A percentile compares a stretch with the other conserved stretches of the same genome.
Conservation (phyloP, 1,140 invertebrate species). For the Halictus rubicundus region DNA sequence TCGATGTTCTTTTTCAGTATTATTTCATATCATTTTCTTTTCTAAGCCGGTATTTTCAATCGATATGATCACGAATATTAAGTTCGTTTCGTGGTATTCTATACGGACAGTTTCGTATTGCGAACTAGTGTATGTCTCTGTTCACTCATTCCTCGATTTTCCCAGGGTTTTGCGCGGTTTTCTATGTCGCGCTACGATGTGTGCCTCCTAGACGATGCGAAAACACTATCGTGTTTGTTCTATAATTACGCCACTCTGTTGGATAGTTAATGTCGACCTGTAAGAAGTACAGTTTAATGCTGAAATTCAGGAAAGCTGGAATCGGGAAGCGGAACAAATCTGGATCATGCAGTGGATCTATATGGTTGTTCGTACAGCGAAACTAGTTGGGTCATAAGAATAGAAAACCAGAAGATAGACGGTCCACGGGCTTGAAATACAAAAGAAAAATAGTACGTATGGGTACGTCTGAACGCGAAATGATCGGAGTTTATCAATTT, state of each 20-base stretch:
- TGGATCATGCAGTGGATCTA: conserved; percentile 53
- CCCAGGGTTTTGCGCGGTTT: conserved; percentile 38
- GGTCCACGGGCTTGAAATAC: not conserved
- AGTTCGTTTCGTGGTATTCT: conserved; percentile 31
- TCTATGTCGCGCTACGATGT: conserved; percentile 13
- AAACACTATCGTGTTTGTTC: conserved; percentile 35
- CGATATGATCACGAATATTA: conserved; percentile 32
- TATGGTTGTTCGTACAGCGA: conserved; percentile 15
- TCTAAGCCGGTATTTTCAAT: conserved; percentile 18
- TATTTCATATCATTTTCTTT: not conserved
- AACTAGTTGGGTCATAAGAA: not conserved
- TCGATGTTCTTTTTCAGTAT: conserved; percentile 7
- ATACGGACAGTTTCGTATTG: conserved; percentile 22
- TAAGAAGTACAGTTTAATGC: conserved; percentile 79
- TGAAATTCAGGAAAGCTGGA: conserved; percentile 62
- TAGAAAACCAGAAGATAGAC: not conserved
- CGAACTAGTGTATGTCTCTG: not conserved
- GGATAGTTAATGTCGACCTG: conserved; percentile 74
- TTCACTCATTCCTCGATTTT: conserved; percentile 49
- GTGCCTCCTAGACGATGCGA: conserved; percentile 44
- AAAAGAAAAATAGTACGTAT: conserved; percentile 7
- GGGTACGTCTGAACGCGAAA: not conserved
- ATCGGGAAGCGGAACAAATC: conserved; percentile 25
- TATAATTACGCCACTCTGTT: conserved; percentile 61
- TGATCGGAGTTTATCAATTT: not conserved